phyloP scores from a whole-genome alignment of 2,113 vertebrate genomes.

The Lanius collurio region DNA sequence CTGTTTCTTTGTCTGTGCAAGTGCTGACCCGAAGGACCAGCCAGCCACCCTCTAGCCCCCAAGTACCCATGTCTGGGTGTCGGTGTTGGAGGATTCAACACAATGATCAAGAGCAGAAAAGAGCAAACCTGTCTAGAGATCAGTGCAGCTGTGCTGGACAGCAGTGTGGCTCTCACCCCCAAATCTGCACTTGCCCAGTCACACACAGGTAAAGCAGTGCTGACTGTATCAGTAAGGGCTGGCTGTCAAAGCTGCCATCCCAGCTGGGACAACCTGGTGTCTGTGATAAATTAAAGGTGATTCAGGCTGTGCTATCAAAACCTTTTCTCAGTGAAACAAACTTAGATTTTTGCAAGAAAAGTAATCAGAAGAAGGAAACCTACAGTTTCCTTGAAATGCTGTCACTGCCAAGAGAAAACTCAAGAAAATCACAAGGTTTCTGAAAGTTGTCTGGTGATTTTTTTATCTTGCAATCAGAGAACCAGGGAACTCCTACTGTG shows the following conservation, averaged over 20 bases:
- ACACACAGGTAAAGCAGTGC: background rate
- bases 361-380: background rate
- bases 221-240: background rate
- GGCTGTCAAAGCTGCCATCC: background rate
- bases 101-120: background rate
- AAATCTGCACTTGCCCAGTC: background rate
- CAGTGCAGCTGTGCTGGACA: background rate
- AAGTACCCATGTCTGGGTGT: fast-evolving
- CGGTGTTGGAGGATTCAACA: background rate
- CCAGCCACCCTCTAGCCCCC: background rate
- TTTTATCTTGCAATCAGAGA: background rate
- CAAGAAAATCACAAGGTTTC: background rate
- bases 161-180: background rate
- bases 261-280: background rate
- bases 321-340: background rate
- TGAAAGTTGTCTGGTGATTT: background rate
- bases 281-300: background rate
- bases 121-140: background rate
- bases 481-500: background rate
- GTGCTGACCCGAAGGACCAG: background rate
- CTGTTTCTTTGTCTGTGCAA: background rate
- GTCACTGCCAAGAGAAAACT: background rate
- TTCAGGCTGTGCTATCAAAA: background rate
- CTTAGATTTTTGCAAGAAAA: background rate
- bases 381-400: background rate